Evolutionary conservation across 2,797 vertebrate genomes (phyloP).

Genomic region (Buceros bicornis): DNA sequence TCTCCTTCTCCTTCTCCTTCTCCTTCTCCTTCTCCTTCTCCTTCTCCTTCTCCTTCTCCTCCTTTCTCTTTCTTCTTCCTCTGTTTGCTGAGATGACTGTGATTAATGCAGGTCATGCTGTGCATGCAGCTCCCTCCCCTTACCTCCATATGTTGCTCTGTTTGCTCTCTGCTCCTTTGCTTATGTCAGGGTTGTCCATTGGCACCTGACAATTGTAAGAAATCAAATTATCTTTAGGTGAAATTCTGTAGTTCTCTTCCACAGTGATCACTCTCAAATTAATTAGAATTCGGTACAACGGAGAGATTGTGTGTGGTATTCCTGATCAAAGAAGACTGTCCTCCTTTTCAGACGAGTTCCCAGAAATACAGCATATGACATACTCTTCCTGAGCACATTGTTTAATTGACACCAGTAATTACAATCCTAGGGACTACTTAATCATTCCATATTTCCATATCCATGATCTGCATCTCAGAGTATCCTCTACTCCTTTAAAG

Average conservation of each 20-base stretch:
- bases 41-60: no score
- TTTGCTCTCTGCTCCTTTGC: background rate
- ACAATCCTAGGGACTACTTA: background rate
- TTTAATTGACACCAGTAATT: background rate
- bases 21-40: background rate
- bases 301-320: background rate
- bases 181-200: background rate
- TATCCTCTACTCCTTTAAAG: background rate
- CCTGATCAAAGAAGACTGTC: no score
- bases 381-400: background rate
- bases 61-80: background rate
- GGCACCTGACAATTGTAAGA: background rate
- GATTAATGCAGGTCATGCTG: background rate
- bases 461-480: background rate
- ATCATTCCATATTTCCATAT: background rate
- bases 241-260: background rate
- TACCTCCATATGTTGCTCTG: background rate
- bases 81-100: background rate
- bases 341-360: background rate
- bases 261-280: background rate
- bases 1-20: no score
- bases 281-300: background rate
- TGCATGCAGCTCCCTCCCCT: background rate
- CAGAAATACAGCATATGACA: background rate
- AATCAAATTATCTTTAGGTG: background rate